Percentiles rank a stretch among this genome's conserved stretches.
Conservation (phyloP, 92 coral and sea anemone genomes). For the Palythoa grandiflora region DNA sequence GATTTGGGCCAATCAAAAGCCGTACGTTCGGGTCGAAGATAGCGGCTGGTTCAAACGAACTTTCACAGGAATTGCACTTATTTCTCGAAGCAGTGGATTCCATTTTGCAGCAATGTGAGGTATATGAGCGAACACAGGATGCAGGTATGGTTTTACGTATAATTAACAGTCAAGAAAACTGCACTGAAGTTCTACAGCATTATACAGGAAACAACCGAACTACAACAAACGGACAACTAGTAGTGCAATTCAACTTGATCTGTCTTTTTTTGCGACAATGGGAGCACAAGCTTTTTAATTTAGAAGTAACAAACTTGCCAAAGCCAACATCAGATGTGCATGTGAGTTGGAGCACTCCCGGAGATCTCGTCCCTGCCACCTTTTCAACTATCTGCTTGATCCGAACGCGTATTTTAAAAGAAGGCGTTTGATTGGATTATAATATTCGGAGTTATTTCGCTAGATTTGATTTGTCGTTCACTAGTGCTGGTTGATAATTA, state of each 20-base stretch:
- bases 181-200: conserved; percentile 46
- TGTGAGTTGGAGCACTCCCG: not conserved
- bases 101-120: conserved; percentile 60
- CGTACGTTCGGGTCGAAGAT: not conserved
- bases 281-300: conserved; percentile 57
- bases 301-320: conserved; percentile 53
- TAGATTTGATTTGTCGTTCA: conserved; percentile 40
- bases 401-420: not conserved
- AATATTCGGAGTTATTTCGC: not conserved
- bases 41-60: conserved; percentile 15
- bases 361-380: conserved; percentile 2
- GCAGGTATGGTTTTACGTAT: conserved; percentile 42
- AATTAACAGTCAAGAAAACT: conserved; percentile 39
- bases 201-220: conserved; percentile 32
- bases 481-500: conserved; percentile 44
- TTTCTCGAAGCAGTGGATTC: conserved; percentile 35
- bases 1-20: conserved; percentile 9
- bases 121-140: conserved; percentile 50
- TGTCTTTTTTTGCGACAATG: conserved; percentile 56
- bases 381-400: conserved; percentile 1
- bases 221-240: conserved; percentile 36
- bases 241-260: conserved; percentile 34
- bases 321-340: conserved; percentile 58
- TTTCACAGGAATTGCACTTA: not conserved
- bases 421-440: conserved; percentile 6